Evolutionary conservation across 2,888 invertebrate genomes (phyloP).

Genomic region (Octonoba sinensis): DNA sequence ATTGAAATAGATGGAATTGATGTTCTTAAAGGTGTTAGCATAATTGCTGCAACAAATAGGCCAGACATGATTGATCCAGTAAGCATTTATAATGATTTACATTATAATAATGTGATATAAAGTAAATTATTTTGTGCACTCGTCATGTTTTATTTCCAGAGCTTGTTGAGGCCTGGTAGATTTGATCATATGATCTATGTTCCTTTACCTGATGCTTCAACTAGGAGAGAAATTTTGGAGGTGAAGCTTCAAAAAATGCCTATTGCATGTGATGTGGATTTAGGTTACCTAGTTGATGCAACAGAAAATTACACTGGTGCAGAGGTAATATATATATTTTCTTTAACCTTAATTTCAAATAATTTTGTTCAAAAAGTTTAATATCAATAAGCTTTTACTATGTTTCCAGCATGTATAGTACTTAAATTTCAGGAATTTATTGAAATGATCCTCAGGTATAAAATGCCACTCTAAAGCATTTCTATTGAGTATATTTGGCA

Average conservation of each 20-base stretch:
- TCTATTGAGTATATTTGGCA: no score
- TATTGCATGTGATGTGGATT: constrained; percentile 76
- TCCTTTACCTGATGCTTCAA: constrained; percentile 85
- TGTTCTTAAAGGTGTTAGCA: constrained; percentile 83
- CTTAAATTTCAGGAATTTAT: no score
- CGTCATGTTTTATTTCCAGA: constrained; percentile 22
- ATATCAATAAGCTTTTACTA: not conserved
- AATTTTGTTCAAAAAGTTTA: not conserved
- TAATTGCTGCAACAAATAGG: constrained; percentile 96
- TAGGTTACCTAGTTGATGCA: constrained; percentile 78
- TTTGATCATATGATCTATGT: constrained; percentile 61
- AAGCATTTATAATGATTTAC: constrained; percentile 45
- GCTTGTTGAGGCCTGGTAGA: constrained; percentile 59
- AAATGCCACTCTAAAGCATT: no score
- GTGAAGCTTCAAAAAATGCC: constrained; percentile 85
- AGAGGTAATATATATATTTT: constrained; percentile 74
- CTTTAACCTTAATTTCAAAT: not conserved
- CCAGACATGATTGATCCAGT: constrained; percentile 94
- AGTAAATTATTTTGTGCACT: not conserved
- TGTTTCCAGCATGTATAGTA: no score
- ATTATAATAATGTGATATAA: not conserved
- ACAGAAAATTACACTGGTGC: constrained; percentile 94
- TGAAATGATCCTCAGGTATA: no score
- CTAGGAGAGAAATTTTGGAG: constrained; percentile 85
- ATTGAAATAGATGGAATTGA: constrained; percentile 96